Conservation (phyloP, 2,113 vertebrate genomes). For the Telmatochromis brachygnathus region DNA sequence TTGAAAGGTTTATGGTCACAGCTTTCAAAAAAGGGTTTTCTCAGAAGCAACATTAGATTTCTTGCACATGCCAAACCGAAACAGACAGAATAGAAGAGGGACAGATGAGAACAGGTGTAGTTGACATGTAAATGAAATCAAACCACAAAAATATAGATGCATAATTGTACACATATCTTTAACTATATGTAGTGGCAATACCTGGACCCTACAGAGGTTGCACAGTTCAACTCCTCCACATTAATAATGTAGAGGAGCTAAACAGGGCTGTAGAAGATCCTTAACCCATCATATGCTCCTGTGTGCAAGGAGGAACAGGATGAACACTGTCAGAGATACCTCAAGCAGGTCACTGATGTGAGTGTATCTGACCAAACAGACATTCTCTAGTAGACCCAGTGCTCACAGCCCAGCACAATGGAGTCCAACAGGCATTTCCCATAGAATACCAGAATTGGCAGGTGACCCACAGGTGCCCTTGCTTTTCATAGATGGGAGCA, state of each 20-base stretch:
- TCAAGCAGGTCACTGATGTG: not conserved
- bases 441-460: not conserved
- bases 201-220: not conserved
- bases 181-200: not conserved
- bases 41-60: not conserved
- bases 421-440: not conserved
- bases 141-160: not conserved
- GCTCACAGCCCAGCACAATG: not conserved
- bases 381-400: not conserved
- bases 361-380: not conserved
- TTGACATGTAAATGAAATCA: not conserved
- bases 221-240: not conserved
- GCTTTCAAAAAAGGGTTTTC: not conserved
- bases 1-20: not conserved
- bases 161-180: not conserved
- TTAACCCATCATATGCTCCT: not conserved
- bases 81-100: not conserved
- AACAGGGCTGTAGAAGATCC: not conserved
- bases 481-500: not conserved
- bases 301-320: not conserved
- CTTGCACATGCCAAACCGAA: accelerated
- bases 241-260: not conserved
- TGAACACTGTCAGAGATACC: not conserved
- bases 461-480: not conserved
- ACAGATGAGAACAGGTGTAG: not conserved